These are phyloP conservation scores for Saccopteryx leptura DNA, from an alignment of 2,113 vertebrate species.

Conservation along the genomic window DNA sequence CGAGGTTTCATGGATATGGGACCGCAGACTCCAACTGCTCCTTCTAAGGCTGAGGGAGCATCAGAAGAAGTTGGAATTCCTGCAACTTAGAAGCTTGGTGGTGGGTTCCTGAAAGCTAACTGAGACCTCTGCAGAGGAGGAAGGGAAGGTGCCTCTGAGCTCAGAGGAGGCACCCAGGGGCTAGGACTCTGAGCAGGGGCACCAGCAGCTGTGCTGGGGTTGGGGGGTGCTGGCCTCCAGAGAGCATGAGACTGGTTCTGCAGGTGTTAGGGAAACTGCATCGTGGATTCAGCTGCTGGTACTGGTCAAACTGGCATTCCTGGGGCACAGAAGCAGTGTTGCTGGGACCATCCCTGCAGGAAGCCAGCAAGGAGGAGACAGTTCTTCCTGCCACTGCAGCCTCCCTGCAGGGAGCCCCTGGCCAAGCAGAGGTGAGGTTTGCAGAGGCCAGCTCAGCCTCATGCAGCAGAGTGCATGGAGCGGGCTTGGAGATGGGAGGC, in stretches of 20 bases:
- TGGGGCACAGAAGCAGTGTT: background rate
- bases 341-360: background rate
- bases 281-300: fast-evolving
- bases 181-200: background rate
- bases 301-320: fast-evolving
- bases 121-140: background rate
- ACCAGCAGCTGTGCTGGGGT: too few relatives aligned
- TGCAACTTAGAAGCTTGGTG: background rate
- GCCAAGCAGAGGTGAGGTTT: background rate
- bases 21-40: background rate
- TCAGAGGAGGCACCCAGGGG: background rate
- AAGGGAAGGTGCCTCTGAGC: background rate
- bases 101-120: background rate
- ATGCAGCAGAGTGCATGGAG: background rate
- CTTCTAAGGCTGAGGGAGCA: background rate
- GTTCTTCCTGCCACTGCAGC: background rate
- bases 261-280: too few relatives aligned
- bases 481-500: background rate
- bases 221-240: too few relatives aligned
- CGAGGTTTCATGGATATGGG: fast-evolving
- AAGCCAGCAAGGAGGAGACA: too few relatives aligned
- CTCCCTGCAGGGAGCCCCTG: background rate
- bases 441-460: background rate
- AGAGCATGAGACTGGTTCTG: background rate
- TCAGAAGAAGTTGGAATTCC: background rate